Percentiles rank a stretch among this genome's conserved stretches.
phyloP scores from a whole-genome alignment of 2,888 invertebrate species.

The Leucophenga maculata region DNA sequence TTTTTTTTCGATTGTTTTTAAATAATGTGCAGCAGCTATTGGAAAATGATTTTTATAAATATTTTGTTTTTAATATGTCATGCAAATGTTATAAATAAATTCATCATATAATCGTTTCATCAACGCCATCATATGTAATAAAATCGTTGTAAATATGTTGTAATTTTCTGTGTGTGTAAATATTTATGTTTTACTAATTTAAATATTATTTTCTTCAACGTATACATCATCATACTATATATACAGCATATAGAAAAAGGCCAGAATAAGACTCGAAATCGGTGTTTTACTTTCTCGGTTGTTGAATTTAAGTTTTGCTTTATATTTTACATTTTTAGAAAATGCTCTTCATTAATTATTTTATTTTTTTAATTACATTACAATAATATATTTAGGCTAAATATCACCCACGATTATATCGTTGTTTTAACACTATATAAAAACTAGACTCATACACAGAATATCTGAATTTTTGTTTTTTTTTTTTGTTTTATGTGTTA shows the following conservation, averaged over 20 bases:
- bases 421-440: constrained; percentile 64
- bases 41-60: neutral
- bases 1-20: constrained; percentile 34
- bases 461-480: constrained; percentile 45
- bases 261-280: constrained; percentile 16
- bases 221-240: neutral
- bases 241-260: constrained; percentile 8
- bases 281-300: neutral
- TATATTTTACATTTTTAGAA: constrained; percentile 58
- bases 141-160: neutral
- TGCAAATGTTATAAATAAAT: no score
- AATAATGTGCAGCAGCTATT: constrained; percentile 3
- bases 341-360: constrained; percentile 42
- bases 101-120: neutral
- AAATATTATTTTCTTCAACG: neutral
- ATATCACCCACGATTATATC: constrained; percentile 72
- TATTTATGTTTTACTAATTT: neutral
- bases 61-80: neutral
- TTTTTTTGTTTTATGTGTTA: constrained; percentile 7
- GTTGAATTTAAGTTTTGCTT: neutral
- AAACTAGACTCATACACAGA: constrained; percentile 57
- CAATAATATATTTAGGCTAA: constrained; percentile 69
- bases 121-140: constrained; percentile 17
- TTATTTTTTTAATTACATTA: constrained; percentile 35
- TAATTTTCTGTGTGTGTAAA: no score